Evolutionary conservation across 1,140 invertebrate species (phyloP).

Genomic region (Drosophila parabipectinata): DNA sequence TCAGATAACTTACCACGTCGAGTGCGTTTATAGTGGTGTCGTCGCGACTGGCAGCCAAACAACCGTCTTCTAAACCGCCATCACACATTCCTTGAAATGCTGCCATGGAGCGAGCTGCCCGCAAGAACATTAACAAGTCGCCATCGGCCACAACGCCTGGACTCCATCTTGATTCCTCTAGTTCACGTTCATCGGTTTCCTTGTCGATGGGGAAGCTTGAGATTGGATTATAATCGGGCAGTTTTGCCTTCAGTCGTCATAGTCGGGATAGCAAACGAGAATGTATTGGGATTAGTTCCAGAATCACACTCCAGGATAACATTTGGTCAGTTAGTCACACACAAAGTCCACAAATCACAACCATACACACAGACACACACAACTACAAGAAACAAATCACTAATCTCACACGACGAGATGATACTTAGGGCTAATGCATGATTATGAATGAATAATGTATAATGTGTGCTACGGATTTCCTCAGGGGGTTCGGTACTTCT

Average conservation of each 20-base stretch:
- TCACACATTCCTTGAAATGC: constrained; percentile 98
- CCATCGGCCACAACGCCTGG: constrained; percentile 95
- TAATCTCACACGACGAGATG: constrained; percentile 38
- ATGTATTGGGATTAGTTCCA: constrained; percentile 73
- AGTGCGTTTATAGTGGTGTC: constrained; percentile 99
- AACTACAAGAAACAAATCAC: constrained; percentile 26
- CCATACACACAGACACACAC: constrained; percentile 19
- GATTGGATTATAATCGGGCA: constrained; percentile 85
- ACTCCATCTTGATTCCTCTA: constrained; percentile 96
- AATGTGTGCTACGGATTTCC: constrained; percentile 55
- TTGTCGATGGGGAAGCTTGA: constrained; percentile 84
- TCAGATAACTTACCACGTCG: constrained; percentile 88
- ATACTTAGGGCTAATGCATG: constrained; percentile 76
- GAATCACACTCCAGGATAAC: constrained; percentile 51
- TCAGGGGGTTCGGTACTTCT: constrained; percentile 2
- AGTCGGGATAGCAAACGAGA: constrained; percentile 69
- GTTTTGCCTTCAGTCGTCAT: constrained; percentile 84
- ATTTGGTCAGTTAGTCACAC: constrained; percentile 66
- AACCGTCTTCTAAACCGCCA: constrained; percentile 98
- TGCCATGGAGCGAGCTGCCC: constrained; percentile 97
- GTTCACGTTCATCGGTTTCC: constrained; percentile 84
- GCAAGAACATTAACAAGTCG: constrained; percentile 98
- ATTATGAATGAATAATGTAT: constrained; percentile 78
- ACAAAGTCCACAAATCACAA: constrained; percentile 22
- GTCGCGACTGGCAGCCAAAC: constrained; percentile 97